phyloP scores from a whole-genome alignment of 2,888 invertebrate genomes.

The Pterostichus niger region DNA sequence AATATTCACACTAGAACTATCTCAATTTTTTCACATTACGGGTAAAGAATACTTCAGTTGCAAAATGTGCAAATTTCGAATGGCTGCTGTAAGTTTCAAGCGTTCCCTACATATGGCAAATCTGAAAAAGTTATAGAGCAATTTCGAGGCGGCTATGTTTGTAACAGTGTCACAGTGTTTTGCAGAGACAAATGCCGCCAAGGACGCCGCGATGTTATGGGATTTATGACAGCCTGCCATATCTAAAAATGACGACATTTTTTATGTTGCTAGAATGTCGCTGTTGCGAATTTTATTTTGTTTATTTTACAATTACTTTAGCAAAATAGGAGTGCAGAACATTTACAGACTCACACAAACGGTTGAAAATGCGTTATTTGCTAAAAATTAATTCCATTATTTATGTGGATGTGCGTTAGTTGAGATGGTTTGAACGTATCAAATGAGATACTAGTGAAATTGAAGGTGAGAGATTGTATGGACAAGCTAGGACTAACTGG shows the following conservation, averaged over 20 bases:
- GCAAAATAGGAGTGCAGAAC: not conserved
- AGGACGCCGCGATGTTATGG: constrained; percentile 33
- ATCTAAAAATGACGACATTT: constrained; percentile 56
- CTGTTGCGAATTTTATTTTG: not conserved
- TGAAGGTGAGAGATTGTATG: too few relatives aligned
- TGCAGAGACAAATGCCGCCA: constrained; percentile 48
- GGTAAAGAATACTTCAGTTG: not conserved
- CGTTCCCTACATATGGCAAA: too few relatives aligned
- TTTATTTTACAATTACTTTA: not conserved
- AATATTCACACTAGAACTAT: not conserved
- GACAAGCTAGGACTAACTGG: too few relatives aligned
- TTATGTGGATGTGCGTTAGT: not conserved
- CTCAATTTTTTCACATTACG: not conserved
- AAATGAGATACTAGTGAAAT: too few relatives aligned
- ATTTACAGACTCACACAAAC: too few relatives aligned
- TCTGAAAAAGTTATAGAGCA: too few relatives aligned
- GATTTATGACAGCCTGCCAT: constrained; percentile 54
- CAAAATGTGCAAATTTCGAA: too few relatives aligned
- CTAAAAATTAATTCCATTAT: not conserved
- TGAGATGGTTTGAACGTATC: too few relatives aligned
- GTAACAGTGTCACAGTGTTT: too few relatives aligned
- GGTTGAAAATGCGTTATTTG: not conserved
- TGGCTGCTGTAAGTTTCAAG: too few relatives aligned
- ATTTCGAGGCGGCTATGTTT: too few relatives aligned
- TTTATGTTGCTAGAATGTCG: constrained; percentile 10